Percentiles rank a stretch among this genome's conserved stretches.
These are phyloP conservation scores for Trichechus manatus DNA, from an alignment of 2,113 vertebrate species.

Conservation along the genomic window DNA sequence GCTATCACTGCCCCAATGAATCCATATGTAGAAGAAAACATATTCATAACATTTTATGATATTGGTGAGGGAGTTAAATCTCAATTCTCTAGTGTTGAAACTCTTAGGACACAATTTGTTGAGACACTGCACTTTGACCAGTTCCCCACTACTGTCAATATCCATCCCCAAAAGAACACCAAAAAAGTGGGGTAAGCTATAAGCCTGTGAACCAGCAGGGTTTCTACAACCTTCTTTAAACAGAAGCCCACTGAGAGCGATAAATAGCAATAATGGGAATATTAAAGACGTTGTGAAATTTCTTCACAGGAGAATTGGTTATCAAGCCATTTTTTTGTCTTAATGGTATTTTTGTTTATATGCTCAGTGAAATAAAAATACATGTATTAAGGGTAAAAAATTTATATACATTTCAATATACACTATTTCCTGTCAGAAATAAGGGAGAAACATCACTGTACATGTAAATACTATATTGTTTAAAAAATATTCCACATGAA, in stretches of 20 bases:
- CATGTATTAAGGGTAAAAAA: constrained; percentile 18
- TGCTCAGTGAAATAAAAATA: constrained; percentile 68
- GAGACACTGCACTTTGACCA: neutral
- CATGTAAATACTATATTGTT: constrained; percentile 32
- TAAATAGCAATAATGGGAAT: neutral
- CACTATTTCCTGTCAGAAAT: constrained; percentile 50
- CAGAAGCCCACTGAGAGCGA: neutral
- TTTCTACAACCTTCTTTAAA: constrained; percentile 59
- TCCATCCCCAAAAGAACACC: neutral
- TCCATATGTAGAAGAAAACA: neutral
- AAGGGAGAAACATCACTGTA: constrained; percentile 31
- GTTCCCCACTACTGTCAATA: neutral
- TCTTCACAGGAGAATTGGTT: neutral
- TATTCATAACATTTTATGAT: neutral
- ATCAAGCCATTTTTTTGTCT: constrained; percentile 61
- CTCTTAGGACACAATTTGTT: constrained; percentile 17
- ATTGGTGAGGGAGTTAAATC: neutral
- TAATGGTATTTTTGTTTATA: constrained; percentile 51
- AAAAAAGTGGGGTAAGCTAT: neutral
- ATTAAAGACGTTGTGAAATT: constrained; percentile 47
- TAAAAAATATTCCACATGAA: constrained; percentile 61
- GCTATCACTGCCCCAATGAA: neutral
- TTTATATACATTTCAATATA: constrained; percentile 49
- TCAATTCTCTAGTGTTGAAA: constrained; percentile 24
- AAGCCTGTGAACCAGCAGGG: neutral